Evolutionary conservation across 2,113 vertebrate species (phyloP).

Genomic region (Bungarus multicinctus): DNA sequence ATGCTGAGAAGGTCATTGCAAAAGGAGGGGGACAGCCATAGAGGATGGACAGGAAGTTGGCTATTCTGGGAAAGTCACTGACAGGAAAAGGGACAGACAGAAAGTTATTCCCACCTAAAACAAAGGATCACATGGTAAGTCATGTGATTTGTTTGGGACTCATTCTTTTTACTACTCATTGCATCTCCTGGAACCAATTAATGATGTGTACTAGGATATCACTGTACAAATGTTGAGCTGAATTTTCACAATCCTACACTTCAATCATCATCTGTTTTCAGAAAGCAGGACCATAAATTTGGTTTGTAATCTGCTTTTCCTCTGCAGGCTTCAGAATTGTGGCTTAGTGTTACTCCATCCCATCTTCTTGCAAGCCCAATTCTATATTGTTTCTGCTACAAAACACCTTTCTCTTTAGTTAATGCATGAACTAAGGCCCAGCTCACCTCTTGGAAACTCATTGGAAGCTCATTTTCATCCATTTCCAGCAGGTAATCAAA

Average conservation of each 20-base stretch:
- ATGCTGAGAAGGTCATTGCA: too few relatives aligned
- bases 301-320: neutral
- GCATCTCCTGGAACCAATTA: too few relatives aligned
- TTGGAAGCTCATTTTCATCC: neutral
- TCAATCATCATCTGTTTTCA: neutral
- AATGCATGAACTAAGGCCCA: neutral
- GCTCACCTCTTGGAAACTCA: neutral
- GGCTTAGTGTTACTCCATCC: neutral
- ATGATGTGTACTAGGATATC: neutral
- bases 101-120: neutral
- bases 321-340: neutral
- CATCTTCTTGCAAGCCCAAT: neutral
- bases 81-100: neutral
- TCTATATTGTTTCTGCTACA: neutral
- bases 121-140: neutral
- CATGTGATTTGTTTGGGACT: neutral
- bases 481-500: neutral
- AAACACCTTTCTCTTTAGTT: neutral
- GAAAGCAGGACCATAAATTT: neutral
- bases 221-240: neutral
- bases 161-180: too few relatives aligned
- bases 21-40: too few relatives aligned
- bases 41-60: too few relatives aligned
- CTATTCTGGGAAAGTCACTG: neutral
- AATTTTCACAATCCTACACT: neutral